These are phyloP conservation scores for Protodeltote pygarga DNA, from an alignment of 2,888 invertebrate species.

Conservation along the genomic window DNA sequence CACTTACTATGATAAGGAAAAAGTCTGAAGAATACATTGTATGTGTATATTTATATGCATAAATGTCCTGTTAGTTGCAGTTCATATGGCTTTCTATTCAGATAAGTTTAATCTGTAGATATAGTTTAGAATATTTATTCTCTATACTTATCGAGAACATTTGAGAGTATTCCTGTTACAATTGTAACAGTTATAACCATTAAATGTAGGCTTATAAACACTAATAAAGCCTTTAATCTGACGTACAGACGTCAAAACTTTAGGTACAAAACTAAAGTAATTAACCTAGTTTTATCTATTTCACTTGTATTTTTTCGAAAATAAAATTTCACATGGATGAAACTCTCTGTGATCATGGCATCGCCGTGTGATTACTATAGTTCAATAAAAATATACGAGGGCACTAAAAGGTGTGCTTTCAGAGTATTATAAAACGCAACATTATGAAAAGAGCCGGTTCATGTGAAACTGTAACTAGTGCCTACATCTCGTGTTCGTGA, in stretches of 20 bases:
- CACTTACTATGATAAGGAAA: constrained; percentile 26
- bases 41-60: background rate
- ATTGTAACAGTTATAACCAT: no score
- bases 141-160: no score
- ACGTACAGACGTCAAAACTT: background rate
- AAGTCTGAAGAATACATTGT: constrained; percentile 1
- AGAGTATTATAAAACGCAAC: constrained; percentile 36
- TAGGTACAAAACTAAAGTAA: constrained; percentile 5
- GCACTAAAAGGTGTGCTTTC: constrained; percentile 30
- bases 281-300: constrained; percentile 6
- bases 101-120: no score
- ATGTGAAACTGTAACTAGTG: constrained; percentile 33
- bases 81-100: no score
- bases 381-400: constrained; percentile 24
- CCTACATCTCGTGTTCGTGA: constrained; percentile 47
- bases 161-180: no score
- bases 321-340: background rate
- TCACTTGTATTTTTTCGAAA: constrained; percentile 3
- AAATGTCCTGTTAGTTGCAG: no score
- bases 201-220: no score
- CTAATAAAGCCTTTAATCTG: constrained; percentile 12
- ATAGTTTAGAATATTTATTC: no score
- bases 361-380: constrained; percentile 22
- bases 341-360: constrained; percentile 6
- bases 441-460: constrained; percentile 38